Evolutionary conservation across 53 echinoderm and acorn worm genomes (phyloP).

Genomic region (Zoroaster sp.): DNA sequence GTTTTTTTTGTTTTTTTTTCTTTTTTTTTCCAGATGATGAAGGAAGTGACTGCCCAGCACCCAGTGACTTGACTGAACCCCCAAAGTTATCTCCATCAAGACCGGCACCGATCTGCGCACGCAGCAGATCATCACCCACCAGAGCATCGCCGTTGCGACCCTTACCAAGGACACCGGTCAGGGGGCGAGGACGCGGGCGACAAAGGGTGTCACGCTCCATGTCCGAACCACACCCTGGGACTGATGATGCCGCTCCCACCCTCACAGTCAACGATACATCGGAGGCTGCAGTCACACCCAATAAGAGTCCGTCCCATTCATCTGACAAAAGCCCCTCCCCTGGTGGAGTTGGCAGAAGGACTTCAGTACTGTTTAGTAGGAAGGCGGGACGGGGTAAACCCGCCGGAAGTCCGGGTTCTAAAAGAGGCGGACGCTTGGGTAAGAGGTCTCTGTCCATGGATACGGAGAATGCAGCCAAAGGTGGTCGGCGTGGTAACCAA

Average conservation of each 20-base stretch:
- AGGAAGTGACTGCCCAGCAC: constrained; percentile 74
- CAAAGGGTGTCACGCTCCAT: constrained; percentile 54
- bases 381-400: constrained; percentile 77
- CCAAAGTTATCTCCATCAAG: constrained; percentile 76
- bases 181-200: constrained; percentile 75
- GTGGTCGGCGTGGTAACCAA: constrained; percentile 39
- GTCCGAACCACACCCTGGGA: constrained; percentile 69
- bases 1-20: background rate
- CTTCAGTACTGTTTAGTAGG: constrained; percentile 88
- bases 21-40: constrained; percentile 57
- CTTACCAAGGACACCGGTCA: constrained; percentile 62
- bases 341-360: constrained; percentile 85
- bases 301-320: constrained; percentile 60
- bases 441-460: constrained; percentile 88
- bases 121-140: constrained; percentile 80
- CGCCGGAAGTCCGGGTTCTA: constrained; percentile 63
- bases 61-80: constrained; percentile 70
- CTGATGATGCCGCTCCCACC: constrained; percentile 51
- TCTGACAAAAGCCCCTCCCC: constrained; percentile 73
- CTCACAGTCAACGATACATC: constrained; percentile 56
- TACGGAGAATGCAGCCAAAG: constrained; percentile 45
- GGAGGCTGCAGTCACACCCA: constrained; percentile 45
- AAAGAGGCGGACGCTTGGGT: constrained; percentile 70
- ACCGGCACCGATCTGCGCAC: constrained; percentile 71
- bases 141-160: constrained; percentile 72